Conservation (phyloP, 2,888 invertebrate species). For the Micropterix aruncella region DNA sequence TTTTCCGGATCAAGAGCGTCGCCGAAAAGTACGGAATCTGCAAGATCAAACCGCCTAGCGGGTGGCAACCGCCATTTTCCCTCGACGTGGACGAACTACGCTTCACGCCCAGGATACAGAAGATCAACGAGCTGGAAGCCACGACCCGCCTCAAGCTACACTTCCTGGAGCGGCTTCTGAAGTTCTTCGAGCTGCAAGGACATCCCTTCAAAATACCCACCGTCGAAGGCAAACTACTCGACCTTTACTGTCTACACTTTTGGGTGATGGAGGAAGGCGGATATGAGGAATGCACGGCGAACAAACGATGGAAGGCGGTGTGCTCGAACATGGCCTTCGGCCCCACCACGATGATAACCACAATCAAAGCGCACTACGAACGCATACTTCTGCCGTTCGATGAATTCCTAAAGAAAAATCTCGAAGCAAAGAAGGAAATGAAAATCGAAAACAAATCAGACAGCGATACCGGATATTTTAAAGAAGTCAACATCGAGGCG, state of each 20-base stretch:
- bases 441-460: slow-evolving; percentile 19
- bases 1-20: slow-evolving; percentile 56
- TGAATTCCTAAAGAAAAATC: slow-evolving; percentile 32
- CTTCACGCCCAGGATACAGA: slow-evolving; percentile 38
- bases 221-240: slow-evolving; percentile 55
- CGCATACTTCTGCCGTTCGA: slow-evolving; percentile 54
- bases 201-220: slow-evolving; percentile 49
- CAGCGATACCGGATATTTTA: slow-evolving; percentile 19
- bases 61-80: slow-evolving; percentile 69
- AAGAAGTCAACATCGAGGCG: slow-evolving; percentile 29
- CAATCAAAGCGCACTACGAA: slow-evolving; percentile 50
- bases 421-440: not conserved
- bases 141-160: slow-evolving; percentile 56
- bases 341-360: slow-evolving; percentile 39
- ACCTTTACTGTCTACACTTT: slow-evolving; percentile 51
- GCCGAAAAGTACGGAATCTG: slow-evolving; percentile 63
- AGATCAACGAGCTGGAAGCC: slow-evolving; percentile 46
- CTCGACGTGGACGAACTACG: slow-evolving; percentile 52
- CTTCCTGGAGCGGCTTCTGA: slow-evolving; percentile 57
- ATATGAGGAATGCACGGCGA: slow-evolving; percentile 42
- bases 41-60: slow-evolving; percentile 60
- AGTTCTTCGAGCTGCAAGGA: slow-evolving; percentile 62
- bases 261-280: slow-evolving; percentile 42
- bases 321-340: slow-evolving; percentile 47
- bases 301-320: slow-evolving; percentile 54